phyloP scores from a whole-genome alignment of 2,888 invertebrate genomes.

The Portevinia maculata region DNA sequence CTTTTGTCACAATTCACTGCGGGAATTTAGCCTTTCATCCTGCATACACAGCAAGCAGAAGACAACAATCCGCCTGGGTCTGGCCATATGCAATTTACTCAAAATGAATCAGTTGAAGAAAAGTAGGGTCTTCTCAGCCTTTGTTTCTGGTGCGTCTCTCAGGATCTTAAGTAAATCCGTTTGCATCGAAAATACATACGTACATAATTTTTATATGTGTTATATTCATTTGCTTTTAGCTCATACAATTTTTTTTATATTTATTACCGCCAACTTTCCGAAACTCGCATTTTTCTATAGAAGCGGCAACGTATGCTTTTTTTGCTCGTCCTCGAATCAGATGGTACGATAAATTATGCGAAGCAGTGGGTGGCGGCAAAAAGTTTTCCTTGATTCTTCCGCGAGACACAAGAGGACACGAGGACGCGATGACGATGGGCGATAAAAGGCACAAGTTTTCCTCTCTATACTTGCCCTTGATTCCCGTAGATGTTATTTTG shows the following conservation, averaged over 20 bases:
- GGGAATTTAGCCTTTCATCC: conserved; percentile 53
- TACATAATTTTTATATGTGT: not conserved
- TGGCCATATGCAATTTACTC: conserved; percentile 35
- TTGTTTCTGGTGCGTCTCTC: conserved; percentile 8
- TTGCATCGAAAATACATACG: not conserved
- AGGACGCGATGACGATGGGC: conserved; percentile 47
- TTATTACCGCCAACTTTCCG: conserved; percentile 45
- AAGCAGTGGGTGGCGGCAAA: conserved; percentile 13
- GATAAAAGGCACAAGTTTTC: conserved; percentile 61
- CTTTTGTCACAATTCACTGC: conserved; percentile 66
- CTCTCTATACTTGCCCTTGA: conserved; percentile 31
- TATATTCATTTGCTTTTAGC: conserved; percentile 29
- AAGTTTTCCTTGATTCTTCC: conserved; percentile 55
- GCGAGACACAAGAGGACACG: conserved; percentile 18
- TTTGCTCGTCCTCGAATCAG: conserved; percentile 7
- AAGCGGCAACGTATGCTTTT: conserved; percentile 16
- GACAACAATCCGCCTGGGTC: conserved; percentile 12
- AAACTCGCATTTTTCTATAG: conserved; percentile 38
- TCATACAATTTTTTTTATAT: conserved; percentile 26
- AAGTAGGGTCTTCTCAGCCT: conserved; percentile 1
- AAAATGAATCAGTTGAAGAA: conserved; percentile 43
- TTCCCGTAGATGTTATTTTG: conserved; percentile 25
- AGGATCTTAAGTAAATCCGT: conserved; percentile 49
- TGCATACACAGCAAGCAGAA: conserved; percentile 23
- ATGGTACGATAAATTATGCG: conserved; percentile 22